These are phyloP conservation scores for Drosophila kuntzei DNA, from an alignment of 2,888 invertebrate species.

Conservation along the genomic window DNA sequence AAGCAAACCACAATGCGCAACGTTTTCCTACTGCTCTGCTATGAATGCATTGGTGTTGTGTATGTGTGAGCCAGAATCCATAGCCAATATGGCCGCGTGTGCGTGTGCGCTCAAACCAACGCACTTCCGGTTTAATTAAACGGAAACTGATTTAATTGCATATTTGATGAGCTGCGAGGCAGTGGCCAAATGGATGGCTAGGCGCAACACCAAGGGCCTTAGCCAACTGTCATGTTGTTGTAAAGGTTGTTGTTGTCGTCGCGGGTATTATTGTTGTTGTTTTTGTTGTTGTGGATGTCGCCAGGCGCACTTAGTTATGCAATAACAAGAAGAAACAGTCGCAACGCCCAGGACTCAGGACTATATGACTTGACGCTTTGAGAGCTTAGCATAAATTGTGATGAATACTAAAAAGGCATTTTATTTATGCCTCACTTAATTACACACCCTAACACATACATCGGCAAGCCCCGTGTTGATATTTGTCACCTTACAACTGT, in stretches of 20 bases:
- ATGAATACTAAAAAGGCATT: constrained; percentile 84
- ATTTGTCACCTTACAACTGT: constrained; percentile 45
- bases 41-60: constrained; percentile 5
- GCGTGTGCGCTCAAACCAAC: constrained; percentile 65
- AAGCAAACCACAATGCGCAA: constrained; percentile 64
- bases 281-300: constrained; percentile 38
- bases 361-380: constrained; percentile 70
- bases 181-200: constrained; percentile 60
- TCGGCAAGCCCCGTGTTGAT: constrained; percentile 37
- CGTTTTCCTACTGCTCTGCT: constrained; percentile 5
- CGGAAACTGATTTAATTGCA: constrained; percentile 85
- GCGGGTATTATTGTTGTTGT: constrained; percentile 23
- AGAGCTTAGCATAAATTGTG: constrained; percentile 83
- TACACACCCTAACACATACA: constrained; percentile 55
- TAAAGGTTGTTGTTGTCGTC: constrained; percentile 33
- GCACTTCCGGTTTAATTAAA: constrained; percentile 84
- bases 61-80: constrained; percentile 15
- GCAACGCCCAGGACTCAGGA: constrained; percentile 36
- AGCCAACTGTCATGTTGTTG: constrained; percentile 17
- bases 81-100: constrained; percentile 27
- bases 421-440: constrained; percentile 81
- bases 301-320: constrained; percentile 60
- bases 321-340: constrained; percentile 50
- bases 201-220: constrained; percentile 42
- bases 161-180: constrained; percentile 83